phyloP scores from a whole-genome alignment of 2,113 vertebrate genomes.

The Siphamia tubifer region DNA sequence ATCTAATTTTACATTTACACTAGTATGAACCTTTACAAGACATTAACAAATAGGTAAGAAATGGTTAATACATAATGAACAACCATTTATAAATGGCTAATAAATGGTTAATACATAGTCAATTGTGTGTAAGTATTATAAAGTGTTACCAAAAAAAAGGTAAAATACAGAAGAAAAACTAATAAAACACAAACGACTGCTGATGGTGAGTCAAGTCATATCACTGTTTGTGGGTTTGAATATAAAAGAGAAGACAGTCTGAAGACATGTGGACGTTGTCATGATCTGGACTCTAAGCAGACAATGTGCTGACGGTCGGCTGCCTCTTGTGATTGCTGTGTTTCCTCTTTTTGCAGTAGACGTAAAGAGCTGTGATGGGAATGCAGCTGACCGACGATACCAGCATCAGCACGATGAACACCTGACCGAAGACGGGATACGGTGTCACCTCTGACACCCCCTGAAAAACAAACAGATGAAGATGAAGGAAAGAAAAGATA shows the following conservation, averaged over 20 bases:
- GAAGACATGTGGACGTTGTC: background rate
- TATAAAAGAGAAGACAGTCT: background rate
- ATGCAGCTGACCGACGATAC: slow-evolving; percentile 83
- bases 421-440: slow-evolving; percentile 83
- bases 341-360: slow-evolving; percentile 66
- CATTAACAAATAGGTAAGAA: too few relatives aligned
- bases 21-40: too few relatives aligned
- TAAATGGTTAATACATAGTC: too few relatives aligned
- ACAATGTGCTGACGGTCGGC: background rate
- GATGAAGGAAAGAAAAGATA: background rate
- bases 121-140: too few relatives aligned
- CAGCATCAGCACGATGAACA: slow-evolving; percentile 85
- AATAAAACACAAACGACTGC: background rate
- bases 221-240: too few relatives aligned
- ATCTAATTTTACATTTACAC: too few relatives aligned
- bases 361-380: slow-evolving; percentile 82
- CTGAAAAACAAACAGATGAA: slow-evolving; percentile 65
- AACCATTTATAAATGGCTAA: too few relatives aligned
- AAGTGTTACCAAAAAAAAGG: too few relatives aligned
- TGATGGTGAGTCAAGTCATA: background rate
- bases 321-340: background rate
- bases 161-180: too few relatives aligned
- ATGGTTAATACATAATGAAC: too few relatives aligned
- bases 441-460: slow-evolving; percentile 84
- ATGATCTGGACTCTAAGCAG: background rate